These are phyloP conservation scores for Octomys mimax DNA, from an alignment of 2,797 vertebrate species.

Conservation along the genomic window DNA sequence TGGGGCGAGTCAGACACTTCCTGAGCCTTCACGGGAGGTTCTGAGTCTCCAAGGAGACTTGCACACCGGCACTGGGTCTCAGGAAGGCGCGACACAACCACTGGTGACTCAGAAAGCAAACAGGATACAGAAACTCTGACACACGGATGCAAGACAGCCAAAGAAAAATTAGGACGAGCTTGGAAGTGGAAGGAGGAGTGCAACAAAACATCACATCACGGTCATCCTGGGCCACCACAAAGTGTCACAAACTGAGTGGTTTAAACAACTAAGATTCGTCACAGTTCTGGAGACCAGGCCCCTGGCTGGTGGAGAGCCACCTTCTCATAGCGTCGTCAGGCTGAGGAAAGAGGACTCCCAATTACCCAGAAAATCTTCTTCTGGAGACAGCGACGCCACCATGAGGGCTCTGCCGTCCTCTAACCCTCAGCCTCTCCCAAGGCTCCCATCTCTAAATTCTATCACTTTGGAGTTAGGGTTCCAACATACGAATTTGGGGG, in stretches of 20 bases:
- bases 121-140: not conserved
- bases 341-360: not conserved
- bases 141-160: not conserved
- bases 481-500: not conserved
- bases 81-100: not conserved
- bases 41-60: conserved; percentile 38
- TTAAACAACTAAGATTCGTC: not conserved
- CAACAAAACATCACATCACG: not conserved
- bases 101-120: not conserved
- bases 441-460: not conserved
- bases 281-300: not conserved
- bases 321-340: not conserved
- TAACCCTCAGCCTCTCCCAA: not conserved
- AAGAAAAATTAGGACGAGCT: conserved; percentile 14
- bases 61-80: not conserved
- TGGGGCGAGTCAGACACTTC: not conserved
- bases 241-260: not conserved
- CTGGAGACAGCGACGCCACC: not conserved
- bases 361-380: not conserved
- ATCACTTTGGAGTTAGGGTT: not conserved
- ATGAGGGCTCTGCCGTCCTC: not conserved
- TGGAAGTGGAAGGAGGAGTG: conserved; percentile 8
- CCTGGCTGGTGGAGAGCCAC: not conserved
- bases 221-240: not conserved
- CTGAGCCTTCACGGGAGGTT: not conserved